Evolutionary conservation across 2,797 vertebrate species (phyloP).

Genomic region (Pelobates cultripes): DNA sequence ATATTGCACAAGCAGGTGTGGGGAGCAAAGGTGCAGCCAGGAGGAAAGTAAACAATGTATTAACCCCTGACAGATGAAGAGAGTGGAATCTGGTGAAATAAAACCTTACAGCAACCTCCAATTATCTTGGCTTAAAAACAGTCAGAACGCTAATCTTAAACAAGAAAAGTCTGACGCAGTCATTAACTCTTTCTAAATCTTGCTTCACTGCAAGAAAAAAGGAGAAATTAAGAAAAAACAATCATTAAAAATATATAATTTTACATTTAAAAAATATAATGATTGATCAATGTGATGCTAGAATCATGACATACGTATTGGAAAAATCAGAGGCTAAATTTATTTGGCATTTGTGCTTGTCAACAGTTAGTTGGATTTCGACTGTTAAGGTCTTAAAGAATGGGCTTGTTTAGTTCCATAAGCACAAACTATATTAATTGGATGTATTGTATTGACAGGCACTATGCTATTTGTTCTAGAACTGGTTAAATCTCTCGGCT

Average conservation of each 20-base stretch:
- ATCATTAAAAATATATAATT: too few relatives aligned
- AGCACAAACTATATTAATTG: not conserved
- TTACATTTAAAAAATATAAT: too few relatives aligned
- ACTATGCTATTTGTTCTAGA: not conserved
- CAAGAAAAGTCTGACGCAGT: not conserved
- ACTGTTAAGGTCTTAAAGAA: not conserved
- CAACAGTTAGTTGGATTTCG: not conserved
- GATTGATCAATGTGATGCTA: not conserved
- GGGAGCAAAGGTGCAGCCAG: conserved; percentile 28
- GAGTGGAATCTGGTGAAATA: not conserved
- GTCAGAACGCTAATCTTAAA: not conserved
- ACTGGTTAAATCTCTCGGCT: conserved; percentile 34
- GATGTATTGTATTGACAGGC: not conserved
- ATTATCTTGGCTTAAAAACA: not conserved
- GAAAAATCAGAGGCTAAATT: not conserved
- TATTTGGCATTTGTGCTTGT: not conserved
- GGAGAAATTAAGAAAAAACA: not conserved
- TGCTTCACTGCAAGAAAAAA: not conserved
- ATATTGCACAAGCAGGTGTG: conserved; percentile 47
- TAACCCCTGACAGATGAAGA: conserved; percentile 23
- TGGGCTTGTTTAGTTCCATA: not conserved
- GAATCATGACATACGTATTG: not conserved
- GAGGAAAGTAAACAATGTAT: conserved; percentile 22
- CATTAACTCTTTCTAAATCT: not conserved
- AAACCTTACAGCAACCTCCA: not conserved